These are phyloP conservation scores for Petrolisthes manimaculis DNA, from an alignment of 2,888 invertebrate species.

Conservation along the genomic window DNA sequence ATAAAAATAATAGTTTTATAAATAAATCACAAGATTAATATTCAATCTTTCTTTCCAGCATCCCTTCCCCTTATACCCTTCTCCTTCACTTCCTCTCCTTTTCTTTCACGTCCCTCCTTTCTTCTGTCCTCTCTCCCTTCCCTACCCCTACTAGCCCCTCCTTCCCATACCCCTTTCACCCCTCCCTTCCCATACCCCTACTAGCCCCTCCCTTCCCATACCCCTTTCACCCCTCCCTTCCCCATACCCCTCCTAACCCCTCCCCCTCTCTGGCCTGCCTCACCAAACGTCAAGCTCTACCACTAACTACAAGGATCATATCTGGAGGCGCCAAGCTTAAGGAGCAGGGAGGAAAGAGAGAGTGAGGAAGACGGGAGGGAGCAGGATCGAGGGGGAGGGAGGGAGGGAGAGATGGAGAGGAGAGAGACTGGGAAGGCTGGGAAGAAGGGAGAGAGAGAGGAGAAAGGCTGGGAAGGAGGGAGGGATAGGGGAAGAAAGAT, in stretches of 20 bases:
- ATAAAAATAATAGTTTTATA: no score
- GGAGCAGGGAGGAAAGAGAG: neutral
- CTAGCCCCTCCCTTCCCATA: neutral
- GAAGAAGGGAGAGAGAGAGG: no score
- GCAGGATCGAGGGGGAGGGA: neutral
- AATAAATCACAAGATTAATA: no score
- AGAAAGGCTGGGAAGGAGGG: no score
- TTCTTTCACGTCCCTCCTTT: neutral
- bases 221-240: neutral
- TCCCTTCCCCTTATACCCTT: no score
- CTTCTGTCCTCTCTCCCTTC: neutral
- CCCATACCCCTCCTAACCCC: neutral
- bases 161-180: neutral
- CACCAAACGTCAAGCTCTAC: slow-evolving; percentile 6
- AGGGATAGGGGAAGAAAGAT: neutral
- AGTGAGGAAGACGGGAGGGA: neutral
- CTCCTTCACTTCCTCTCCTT: neutral
- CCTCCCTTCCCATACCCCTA: neutral
- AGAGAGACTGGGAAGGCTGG: no score
- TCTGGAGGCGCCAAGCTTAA: neutral
- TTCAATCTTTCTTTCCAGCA: no score
- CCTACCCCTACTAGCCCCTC: neutral
- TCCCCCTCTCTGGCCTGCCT: neutral
- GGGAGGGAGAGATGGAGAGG: no score
- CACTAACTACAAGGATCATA: slow-evolving; percentile 29